A percentile compares a stretch with the other conserved stretches of the same genome.
Conservation (phyloP, 2,113 vertebrate genomes). For the Scomber scombrus region DNA sequence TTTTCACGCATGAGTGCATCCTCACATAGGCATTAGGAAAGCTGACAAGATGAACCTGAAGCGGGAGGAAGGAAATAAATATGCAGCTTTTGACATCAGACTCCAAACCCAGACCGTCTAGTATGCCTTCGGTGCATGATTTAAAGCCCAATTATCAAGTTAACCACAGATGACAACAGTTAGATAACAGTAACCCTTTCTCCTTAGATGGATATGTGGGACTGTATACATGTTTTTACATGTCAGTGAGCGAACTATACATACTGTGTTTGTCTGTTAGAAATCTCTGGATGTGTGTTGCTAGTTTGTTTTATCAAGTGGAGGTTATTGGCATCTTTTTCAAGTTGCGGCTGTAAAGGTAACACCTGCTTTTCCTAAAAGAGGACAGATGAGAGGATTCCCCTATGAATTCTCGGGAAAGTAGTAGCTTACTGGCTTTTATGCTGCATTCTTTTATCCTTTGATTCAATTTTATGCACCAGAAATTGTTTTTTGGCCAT, state of each 20-base stretch:
- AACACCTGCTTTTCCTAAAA: slow-evolving; percentile 46
- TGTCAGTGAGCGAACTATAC: slow-evolving; percentile 1
- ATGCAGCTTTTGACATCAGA: slow-evolving; percentile 33
- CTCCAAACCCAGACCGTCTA: slow-evolving; percentile 23
- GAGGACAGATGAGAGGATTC: slow-evolving; percentile 37
- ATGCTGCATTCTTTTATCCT: slow-evolving; percentile 27
- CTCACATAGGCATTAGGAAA: slow-evolving; percentile 10
- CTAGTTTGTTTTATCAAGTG: slow-evolving; percentile 3
- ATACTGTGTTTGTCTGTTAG: background rate
- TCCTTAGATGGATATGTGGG: slow-evolving; percentile 44
- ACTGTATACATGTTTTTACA: slow-evolving; percentile 19
- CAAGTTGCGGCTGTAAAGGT: slow-evolving; percentile 2
- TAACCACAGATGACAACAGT: slow-evolving; percentile 25
- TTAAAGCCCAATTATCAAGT: slow-evolving; percentile 49
- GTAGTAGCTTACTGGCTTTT: slow-evolving; percentile 28
- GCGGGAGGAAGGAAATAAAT: slow-evolving; percentile 20
- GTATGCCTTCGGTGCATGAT: slow-evolving; percentile 14
- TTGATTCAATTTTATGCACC: slow-evolving; percentile 41
- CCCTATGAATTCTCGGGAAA: background rate
- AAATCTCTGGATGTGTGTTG: background rate
- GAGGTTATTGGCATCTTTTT: slow-evolving; percentile 24
- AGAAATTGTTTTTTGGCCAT: slow-evolving; percentile 27
- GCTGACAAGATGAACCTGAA: slow-evolving; percentile 4
- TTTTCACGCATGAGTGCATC: slow-evolving; percentile 7
- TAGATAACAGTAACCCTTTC: slow-evolving; percentile 32